Base-by-base conservation (phyloP, 2,888 invertebrate genomes). In the Drosophila ustulata region DNA sequence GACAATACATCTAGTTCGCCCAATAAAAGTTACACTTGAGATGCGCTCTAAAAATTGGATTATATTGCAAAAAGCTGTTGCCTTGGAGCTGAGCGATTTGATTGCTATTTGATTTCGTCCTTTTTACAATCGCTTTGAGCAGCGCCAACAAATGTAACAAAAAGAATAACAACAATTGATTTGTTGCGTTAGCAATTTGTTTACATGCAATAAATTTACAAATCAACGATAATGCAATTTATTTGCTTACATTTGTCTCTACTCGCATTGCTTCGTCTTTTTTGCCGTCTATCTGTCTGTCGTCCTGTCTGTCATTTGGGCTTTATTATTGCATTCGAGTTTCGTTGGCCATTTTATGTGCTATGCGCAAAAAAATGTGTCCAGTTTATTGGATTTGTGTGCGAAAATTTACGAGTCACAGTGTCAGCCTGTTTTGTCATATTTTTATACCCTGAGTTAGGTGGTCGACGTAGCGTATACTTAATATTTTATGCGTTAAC, bases 171-270 rank as follows among this genome's bases (percentile, higher is more conserved):
- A 79, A 59, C 80, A 82, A 79, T 79, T 82, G 82, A 88, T 88
- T 85, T 82, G 80, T 71, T 76, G 73, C 58, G 71, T 79, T 66
- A 64, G 86, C 86, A 82, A 85, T 81, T 87, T 78, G 78, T 88
- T 87, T 84, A 87, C 82, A 81, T 87, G 88, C 71, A 84, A 89
- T 84, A 84, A 88, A 87, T 84, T 83, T 71, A 70, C 71, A 82
- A 89, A 87, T 84, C 87, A 87, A 86, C 80, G 74, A 84, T 83
- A 87, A 82, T 82, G 87, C 81, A 88, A 88, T 82, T 83, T 88
- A 77, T 82, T 71, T 69, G 66, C 73, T 30, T 46, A 63, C 30
- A 57, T 28, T 26, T 57, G 26, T 34, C 25, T 52, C 41, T 39
- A 56, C 26, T 45, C 26, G 26, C n/a, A 49, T 47, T 49, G 61